Evolutionary conservation across 1,140 invertebrate genomes (phyloP).

Genomic region (Tetramorium alpestre): DNA sequence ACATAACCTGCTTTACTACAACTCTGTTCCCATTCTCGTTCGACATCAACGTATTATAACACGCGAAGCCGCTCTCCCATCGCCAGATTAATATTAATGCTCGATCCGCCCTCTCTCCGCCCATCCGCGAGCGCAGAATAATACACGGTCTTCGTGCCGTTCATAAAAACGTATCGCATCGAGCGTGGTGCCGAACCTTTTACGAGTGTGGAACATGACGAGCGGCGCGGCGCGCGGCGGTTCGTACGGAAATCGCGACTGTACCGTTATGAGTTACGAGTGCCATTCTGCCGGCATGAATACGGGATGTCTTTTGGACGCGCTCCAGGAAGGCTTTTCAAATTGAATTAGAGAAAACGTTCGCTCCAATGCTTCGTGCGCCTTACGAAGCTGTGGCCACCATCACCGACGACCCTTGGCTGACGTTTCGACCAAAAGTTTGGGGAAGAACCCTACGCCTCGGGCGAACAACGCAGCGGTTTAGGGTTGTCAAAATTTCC

Average conservation of each 20-base stretch:
- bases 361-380: slow-evolving; percentile 7
- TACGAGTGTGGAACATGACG: slow-evolving; percentile 38
- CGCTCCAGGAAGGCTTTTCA: slow-evolving; percentile 70
- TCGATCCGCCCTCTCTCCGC: slow-evolving; percentile 18
- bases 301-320: slow-evolving; percentile 72
- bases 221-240: background rate
- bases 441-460: background rate
- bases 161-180: slow-evolving; percentile 46
- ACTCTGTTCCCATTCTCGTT: slow-evolving; percentile 26
- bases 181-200: slow-evolving; percentile 28
- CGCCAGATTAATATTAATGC: slow-evolving; percentile 51
- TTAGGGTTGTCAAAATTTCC: slow-evolving; percentile 13
- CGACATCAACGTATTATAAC: slow-evolving; percentile 36
- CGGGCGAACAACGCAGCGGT: background rate
- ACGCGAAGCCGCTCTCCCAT: slow-evolving; percentile 23
- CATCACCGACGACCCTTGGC: slow-evolving; percentile 1
- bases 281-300: slow-evolving; percentile 56
- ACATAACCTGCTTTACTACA: slow-evolving; percentile 44
- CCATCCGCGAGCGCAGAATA: slow-evolving; percentile 12
- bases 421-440: background rate
- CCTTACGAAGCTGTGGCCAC: slow-evolving; percentile 24
- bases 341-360: slow-evolving; percentile 71
- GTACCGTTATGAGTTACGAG: slow-evolving; percentile 67
- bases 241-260: slow-evolving; percentile 55
- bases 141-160: slow-evolving; percentile 7